Conservation (phyloP, 1,140 invertebrate genomes). For the Polyergus mexicanus region DNA sequence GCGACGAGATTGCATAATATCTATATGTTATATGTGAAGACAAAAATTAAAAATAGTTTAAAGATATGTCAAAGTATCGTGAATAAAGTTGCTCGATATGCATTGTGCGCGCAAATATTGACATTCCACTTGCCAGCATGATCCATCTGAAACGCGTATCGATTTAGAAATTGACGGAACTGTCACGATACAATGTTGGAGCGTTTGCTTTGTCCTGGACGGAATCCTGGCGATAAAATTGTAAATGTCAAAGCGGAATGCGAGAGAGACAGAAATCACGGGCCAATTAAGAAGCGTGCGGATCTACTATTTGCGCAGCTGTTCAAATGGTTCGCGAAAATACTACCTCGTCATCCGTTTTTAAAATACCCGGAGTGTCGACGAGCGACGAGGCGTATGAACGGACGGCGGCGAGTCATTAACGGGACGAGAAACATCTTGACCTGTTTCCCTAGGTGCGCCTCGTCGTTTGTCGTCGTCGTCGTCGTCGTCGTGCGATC, state of each 20-base stretch:
- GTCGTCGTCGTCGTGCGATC: slow-evolving; percentile 22
- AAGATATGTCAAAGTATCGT: no score
- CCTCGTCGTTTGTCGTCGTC: slow-evolving; percentile 2
- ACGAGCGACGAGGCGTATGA: not conserved
- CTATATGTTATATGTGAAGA: no score
- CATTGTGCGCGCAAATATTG: not conserved
- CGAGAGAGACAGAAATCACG: slow-evolving; percentile 76
- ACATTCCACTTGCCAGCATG: not conserved
- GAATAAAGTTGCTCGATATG: not conserved
- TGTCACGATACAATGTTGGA: slow-evolving; percentile 9
- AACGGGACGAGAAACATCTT: slow-evolving; percentile 65
- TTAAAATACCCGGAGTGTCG: slow-evolving; percentile 74
- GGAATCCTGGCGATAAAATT: slow-evolving; percentile 63
- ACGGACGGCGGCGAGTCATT: slow-evolving; percentile 56
- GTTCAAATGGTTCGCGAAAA: slow-evolving; percentile 81
- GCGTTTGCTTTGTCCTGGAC: not conserved
- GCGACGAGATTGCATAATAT: no score
- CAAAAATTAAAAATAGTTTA: no score
- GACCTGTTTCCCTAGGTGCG: slow-evolving; percentile 63
- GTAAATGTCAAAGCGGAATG: slow-evolving; percentile 61
- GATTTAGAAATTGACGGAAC: slow-evolving; percentile 14
- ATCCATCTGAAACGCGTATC: slow-evolving; percentile 16
- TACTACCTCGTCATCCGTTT: slow-evolving; percentile 79
- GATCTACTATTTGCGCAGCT: slow-evolving; percentile 82
- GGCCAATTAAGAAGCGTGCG: slow-evolving; percentile 63